A percentile compares a stretch with the other conserved stretches of the same genome.
phyloP scores from a whole-genome alignment of 2,113 vertebrate species.

The Tachuris rubrigastra region DNA sequence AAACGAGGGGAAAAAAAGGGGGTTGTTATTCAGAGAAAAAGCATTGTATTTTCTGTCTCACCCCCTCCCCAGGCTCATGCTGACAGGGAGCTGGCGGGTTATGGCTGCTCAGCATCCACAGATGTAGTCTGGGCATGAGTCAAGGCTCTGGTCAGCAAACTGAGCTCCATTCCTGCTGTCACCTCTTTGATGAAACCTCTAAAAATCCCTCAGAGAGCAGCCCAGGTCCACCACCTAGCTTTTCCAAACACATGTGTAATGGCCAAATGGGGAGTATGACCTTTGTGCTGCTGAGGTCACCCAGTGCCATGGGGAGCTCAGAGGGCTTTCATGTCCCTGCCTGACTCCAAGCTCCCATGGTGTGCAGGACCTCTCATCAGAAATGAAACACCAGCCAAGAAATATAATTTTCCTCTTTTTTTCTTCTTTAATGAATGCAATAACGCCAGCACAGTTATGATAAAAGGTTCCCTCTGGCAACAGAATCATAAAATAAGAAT shows the following conservation, averaged over 20 bases:
- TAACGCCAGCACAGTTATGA: not conserved
- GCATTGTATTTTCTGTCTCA: accelerated
- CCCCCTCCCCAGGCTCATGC: not conserved
- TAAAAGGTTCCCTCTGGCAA: not conserved
- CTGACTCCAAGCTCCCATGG: accelerated
- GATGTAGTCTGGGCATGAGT: accelerated
- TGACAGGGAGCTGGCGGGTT: accelerated
- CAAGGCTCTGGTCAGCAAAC: not conserved
- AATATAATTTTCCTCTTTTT: not conserved
- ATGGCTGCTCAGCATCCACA: not conserved
- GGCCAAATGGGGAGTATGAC: not conserved
- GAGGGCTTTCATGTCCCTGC: not conserved
- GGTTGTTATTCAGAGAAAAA: not conserved
- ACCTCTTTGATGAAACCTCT: not conserved
- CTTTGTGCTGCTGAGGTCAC: not conserved
- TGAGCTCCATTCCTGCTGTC: accelerated
- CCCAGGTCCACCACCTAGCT: not conserved
- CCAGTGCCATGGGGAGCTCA: too few relatives aligned
- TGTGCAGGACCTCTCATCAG: not conserved
- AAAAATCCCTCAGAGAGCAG: not conserved
- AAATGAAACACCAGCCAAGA: not conserved
- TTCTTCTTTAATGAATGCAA: conserved; percentile 23
- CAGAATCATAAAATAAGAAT: not conserved
- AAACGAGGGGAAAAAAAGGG: not conserved
- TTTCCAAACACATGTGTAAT: not conserved